Base-by-base conservation (phyloP, 1,140 invertebrate species). In the Drosophila pachea region DNA sequence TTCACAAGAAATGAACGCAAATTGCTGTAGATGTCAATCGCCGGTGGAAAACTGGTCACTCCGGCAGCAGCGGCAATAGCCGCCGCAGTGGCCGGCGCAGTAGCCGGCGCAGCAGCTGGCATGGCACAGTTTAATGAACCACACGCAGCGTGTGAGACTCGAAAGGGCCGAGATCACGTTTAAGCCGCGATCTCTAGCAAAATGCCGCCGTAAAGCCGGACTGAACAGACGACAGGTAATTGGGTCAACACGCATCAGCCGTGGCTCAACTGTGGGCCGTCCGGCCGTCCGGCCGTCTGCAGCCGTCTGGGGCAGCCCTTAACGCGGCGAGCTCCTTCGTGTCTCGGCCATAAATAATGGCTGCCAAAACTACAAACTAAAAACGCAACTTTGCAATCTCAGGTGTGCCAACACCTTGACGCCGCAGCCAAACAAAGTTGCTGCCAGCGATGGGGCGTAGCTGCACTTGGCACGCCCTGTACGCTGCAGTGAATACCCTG, bases 401-500 rank as follows among this genome's bases (percentile, higher is more conserved):
- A 84, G 82, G 81, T 84, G 81, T 68, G 60, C 54, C 48, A 55
- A 55, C 70, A 58, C 76, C 64, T 78, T 86, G 81, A 86, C 81
- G 86, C 81, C 73, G 76, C 72, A 50, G 76, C 78, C 49, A 73
- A 78, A 81, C 81, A 86, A 86, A 83, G 61, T 83, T 84, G 36
- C 62, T 76, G 61, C 48, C 12, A 16, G 33, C 22, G 42, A 7
- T 42, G 29, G 9, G n/a, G n/a, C n/a, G n/a, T n/a, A n/a, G 40
- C 81, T 86, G 72, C 79, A 82, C 61, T 79, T 43, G 47, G 32
- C 63, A 47, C 40, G 40, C 29, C 38, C 45, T 76, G 79, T 83
- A 81, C 86, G 79, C 50, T 84, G 79, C 81, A 86, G 42, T 33
- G 35, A 65, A 52, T 36, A 35, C 49, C 49, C 49, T 36, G 32